These are phyloP conservation scores for Drosophila emarginata DNA, from an alignment of 2,888 invertebrate species.

Conservation along the genomic window DNA sequence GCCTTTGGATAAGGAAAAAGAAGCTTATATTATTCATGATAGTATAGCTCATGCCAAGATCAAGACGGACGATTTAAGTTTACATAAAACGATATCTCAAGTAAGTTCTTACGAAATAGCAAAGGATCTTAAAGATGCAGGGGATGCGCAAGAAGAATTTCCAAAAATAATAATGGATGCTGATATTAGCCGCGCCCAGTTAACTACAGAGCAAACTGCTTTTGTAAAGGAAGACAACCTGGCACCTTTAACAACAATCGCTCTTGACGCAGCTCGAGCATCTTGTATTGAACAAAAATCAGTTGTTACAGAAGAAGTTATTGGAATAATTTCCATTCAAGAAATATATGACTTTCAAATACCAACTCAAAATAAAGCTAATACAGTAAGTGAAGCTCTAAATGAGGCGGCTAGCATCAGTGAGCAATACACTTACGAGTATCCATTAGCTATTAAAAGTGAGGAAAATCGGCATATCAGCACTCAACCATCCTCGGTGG, in stretches of 20 bases:
- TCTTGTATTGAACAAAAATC: conserved; percentile 55
- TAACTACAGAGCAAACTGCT: conserved; percentile 47
- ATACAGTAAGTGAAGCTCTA: conserved; percentile 39
- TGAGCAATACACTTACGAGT: conserved; percentile 63
- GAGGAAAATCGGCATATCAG: neutral
- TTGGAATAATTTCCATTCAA: conserved; percentile 62
- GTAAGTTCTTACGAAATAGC: conserved; percentile 56
- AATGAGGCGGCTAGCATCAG: conserved; percentile 60
- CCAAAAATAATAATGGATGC: conserved; percentile 29
- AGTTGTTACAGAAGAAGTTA: conserved; percentile 69
- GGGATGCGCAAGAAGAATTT: conserved; percentile 10
- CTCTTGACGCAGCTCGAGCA: conserved; percentile 47
- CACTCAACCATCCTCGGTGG: conserved; percentile 25
- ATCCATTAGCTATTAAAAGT: conserved; percentile 31
- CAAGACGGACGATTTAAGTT: conserved; percentile 20
- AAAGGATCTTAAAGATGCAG: conserved; percentile 24
- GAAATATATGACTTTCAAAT: conserved; percentile 67
- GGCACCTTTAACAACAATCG: conserved; percentile 3
- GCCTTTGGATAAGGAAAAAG: conserved; percentile 51
- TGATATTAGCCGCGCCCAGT: conserved; percentile 38
- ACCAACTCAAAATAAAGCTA: conserved; percentile 51
- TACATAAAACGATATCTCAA: conserved; percentile 58
- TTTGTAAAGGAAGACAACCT: conserved; percentile 63
- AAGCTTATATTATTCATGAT: conserved; percentile 1
- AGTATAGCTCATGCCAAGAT: conserved; percentile 34